These are phyloP conservation scores for Oenanthe oenanthe DNA, from an alignment of 2,113 vertebrate genomes.

Conservation along the genomic window DNA sequence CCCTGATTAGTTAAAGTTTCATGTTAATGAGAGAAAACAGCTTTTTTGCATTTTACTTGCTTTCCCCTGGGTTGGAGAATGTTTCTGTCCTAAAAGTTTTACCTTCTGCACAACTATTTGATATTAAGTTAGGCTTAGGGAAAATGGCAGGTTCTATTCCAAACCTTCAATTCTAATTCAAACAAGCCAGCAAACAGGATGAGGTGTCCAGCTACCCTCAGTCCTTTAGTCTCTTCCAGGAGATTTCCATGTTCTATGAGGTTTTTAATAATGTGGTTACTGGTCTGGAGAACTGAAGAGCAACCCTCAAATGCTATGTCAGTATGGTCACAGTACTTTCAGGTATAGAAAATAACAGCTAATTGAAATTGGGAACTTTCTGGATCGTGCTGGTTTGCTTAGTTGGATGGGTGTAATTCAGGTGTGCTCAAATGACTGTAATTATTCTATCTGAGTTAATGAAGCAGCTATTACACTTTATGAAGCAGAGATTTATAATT, in stretches of 20 bases:
- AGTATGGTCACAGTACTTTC: background rate
- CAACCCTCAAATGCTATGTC: background rate
- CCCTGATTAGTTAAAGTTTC: background rate
- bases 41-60: background rate
- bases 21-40: background rate
- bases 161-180: background rate
- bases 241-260: background rate
- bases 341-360: background rate
- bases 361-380: background rate
- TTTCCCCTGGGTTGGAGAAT: background rate
- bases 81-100: background rate
- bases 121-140: background rate
- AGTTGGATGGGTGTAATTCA: conserved; percentile 24
- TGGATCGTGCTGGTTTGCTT: background rate
- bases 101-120: background rate
- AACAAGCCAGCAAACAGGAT: background rate
- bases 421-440: conserved; percentile 13
- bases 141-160: background rate
- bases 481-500: conserved; percentile 24
- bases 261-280: background rate
- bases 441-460: conserved; percentile 40
- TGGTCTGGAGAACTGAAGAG: background rate
- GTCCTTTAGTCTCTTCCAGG: background rate
- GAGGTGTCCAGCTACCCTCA: background rate
- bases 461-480: conserved; percentile 26